Base-by-base conservation (phyloP, 2,797 vertebrate species). In the Dermochelys coriacea region DNA sequence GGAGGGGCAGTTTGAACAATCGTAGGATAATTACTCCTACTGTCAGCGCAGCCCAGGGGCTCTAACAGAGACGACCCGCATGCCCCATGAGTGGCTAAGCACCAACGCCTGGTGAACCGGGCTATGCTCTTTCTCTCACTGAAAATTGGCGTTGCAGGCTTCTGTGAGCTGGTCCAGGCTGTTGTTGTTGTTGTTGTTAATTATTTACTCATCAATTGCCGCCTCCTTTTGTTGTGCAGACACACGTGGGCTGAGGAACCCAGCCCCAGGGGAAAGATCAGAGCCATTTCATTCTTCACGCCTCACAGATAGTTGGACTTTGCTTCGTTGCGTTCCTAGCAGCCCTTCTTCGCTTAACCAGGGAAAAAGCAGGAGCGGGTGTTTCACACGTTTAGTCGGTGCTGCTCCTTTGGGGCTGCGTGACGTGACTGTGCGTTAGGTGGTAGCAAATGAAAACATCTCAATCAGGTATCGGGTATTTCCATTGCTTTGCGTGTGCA, bases 221-320 rank as follows among this genome's bases (percentile, higher is more conserved):
- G 80, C 92, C 84, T 6, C 91, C 84, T 15, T 93, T 97, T 98
- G 98, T 98, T 98, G 98, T 97, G 97, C 97, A 98, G 94, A 93
- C 96, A 78, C 91, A 94, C 96, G 97, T 98, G 98, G 97, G 97
- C 98, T 97, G 97, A 96, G 97, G 96, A 95, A 95, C 95, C 41
- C 79, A 5, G 82, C 15, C 54, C 14, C 34, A 88, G 88, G 84
- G 94, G 92, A 87, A 80, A 94, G 93, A 90, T 93, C 87, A 75
- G 45, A 45, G 68, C 59, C 77, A 37, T 88, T 87, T 64, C 79
- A 31, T 59, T 75, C 84, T 88, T 90, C 57, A 50, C 54, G 68
- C 68, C 86, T 86, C 94, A 77, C 93, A 80, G 51, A 12, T 59
- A 11, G 59, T 27, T 41, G 64, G 83, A 31, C 83, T 84, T 84